Evolutionary conservation across 2,113 vertebrate genomes (phyloP).

Genomic region (Dromas ardeola): DNA sequence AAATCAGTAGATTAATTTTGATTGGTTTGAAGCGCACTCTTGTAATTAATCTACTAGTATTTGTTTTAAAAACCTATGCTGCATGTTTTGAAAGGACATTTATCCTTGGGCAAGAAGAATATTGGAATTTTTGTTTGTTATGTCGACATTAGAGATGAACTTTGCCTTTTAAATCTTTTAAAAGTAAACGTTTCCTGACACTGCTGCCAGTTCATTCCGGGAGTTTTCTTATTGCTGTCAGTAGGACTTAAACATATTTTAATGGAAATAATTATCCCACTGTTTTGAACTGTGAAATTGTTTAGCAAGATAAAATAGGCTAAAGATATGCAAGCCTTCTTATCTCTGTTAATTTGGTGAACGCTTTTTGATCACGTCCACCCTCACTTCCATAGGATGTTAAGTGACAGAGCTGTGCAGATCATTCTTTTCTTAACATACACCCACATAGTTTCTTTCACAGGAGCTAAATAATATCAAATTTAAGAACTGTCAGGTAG

Average conservation of each 20-base stretch:
- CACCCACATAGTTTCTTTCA: conserved; percentile 66
- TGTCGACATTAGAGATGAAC: background rate
- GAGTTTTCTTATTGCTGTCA: conserved; percentile 40
- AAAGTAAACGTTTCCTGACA: conserved; percentile 50
- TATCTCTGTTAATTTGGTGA: conserved; percentile 50
- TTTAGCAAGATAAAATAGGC: conserved; percentile 60
- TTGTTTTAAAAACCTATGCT: conserved; percentile 55
- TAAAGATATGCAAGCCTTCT: conserved; percentile 55
- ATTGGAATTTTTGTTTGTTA: conserved; percentile 36
- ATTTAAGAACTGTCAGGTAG: conserved; percentile 53
- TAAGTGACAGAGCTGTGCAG: conserved; percentile 63
- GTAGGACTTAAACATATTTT: conserved; percentile 38
- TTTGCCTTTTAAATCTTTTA: conserved; percentile 38
- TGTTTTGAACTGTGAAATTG: background rate
- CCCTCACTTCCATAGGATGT: conserved; percentile 71
- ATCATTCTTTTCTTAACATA: conserved; percentile 70
- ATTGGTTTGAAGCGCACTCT: conserved; percentile 12
- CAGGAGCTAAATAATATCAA: conserved; percentile 59
- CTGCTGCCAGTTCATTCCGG: conserved; percentile 40
- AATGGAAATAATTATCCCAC: conserved; percentile 50
- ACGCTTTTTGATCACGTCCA: conserved; percentile 63
- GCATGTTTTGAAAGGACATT: conserved; percentile 53
- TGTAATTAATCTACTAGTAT: conserved; percentile 46
- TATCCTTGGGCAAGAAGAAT: conserved; percentile 30
- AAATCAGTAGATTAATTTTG: conserved; percentile 45